Base-by-base conservation (phyloP, 1,140 invertebrate genomes). In the Episyrphus balteatus region DNA sequence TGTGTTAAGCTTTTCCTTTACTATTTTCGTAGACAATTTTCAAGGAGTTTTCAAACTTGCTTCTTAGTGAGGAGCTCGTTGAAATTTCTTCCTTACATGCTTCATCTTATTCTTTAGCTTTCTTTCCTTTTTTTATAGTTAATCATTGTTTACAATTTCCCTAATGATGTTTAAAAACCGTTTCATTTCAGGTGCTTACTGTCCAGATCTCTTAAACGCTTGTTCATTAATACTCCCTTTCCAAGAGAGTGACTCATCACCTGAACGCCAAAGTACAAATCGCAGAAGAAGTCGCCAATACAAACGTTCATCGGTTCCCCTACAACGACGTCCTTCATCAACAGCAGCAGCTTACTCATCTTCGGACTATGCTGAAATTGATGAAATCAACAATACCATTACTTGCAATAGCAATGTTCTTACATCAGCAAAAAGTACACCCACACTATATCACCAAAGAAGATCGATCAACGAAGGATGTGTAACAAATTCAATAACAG, bases 291-390 rank as follows among this genome's bases (percentile, higher is more conserved):
- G 42, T 5, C 62, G n/a, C 55, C 57, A n/a, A 61, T 62, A 14
- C 61, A 58, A 31, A 57, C 63, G 15, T 52, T n/a, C 60, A 1
- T 30, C 36, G 14, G 13, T 21, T 9, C 12, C 12, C n/a, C 47
- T 43, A 13, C 30, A 37, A 47, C 14, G 41, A 31, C 41, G 12
- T 40, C 44, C n/a, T 21, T 37, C 13, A 10, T 37, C 36, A 12
- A 5, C 15, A 12, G 13, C 51, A 6, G 2, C 39, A 33, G 51
- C 46, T 34, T 21, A 26, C 13, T 62, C 55, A 42, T 63, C 30
- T 10, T 34, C 59, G 13, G 62, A 66, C 46, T 66, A 66, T 58
- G 63, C 59, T 49, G 64, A 66, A 49, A 64, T 66, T 44, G 64
- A 64, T 48, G 61, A 62, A 42, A 44, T 64, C 57, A 21, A 21